Conservation (phyloP, 2,113 vertebrate genomes). For the Mustela lutreola region DNA sequence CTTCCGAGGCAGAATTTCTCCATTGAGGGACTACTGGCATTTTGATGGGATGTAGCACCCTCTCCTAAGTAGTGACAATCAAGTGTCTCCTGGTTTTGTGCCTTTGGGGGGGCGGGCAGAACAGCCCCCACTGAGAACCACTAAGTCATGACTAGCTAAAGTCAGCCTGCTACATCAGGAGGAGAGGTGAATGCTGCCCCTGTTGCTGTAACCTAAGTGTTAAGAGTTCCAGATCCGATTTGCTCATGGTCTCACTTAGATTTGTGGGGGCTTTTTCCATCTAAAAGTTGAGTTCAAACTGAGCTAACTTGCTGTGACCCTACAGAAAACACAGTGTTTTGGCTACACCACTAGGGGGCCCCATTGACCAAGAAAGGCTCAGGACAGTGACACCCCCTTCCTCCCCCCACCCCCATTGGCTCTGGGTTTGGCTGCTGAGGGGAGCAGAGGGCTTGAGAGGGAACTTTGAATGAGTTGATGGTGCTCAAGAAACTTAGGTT, state of each 20-base stretch:
- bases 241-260: neutral
- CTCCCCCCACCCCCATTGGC: too few species aligned
- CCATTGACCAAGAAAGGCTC: neutral
- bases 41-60: too few species aligned
- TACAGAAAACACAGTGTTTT: neutral
- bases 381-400: too few species aligned
- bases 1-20: neutral
- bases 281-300: neutral
- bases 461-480: neutral
- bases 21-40: neutral
- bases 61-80: neutral
- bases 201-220: rapidly evolving
- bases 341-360: neutral
- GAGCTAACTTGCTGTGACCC: neutral
- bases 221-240: neutral
- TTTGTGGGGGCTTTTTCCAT: neutral
- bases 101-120: neutral
- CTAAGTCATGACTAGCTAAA: neutral
- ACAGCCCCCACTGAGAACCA: neutral
- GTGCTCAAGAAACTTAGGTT: neutral
- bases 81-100: neutral
- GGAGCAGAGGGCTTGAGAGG: neutral
- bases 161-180: neutral
- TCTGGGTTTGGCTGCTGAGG: neutral
- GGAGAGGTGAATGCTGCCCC: neutral